Evolutionary conservation across 1,140 invertebrate species (phyloP).

Genomic region (Drosophila insularis): DNA sequence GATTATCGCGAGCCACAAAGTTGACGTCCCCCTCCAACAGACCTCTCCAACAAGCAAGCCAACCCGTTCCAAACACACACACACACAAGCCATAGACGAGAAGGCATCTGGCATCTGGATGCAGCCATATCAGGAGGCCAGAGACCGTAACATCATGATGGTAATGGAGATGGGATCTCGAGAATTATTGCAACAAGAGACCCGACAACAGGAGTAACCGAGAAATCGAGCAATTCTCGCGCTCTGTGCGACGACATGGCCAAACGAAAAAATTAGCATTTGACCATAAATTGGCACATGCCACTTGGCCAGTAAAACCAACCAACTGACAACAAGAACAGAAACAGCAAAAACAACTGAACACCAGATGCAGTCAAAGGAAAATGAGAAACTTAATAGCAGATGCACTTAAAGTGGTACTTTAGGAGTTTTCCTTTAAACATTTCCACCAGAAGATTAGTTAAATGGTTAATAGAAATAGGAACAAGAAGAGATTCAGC

Average conservation of each 20-base stretch:
- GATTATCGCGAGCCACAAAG: constrained; percentile 63
- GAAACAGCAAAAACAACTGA: background rate
- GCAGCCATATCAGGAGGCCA: constrained; percentile 31
- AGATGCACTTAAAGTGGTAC: constrained; percentile 3
- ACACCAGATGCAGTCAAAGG: constrained; percentile 38
- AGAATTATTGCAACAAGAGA: constrained; percentile 60
- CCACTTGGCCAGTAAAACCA: constrained; percentile 39
- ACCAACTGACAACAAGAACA: background rate
- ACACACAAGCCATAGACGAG: background rate
- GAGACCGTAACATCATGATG: constrained; percentile 2
- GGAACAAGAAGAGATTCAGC: too few species aligned
- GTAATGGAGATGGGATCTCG: constrained; percentile 11
- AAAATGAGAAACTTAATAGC: background rate
- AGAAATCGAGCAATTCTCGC: constrained; percentile 61
- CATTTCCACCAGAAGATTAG: too few species aligned
- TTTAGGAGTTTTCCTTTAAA: too few species aligned
- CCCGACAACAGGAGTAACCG: constrained; percentile 3
- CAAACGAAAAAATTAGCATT: constrained; percentile 61
- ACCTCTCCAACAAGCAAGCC: background rate
- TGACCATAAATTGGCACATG: constrained; percentile 67
- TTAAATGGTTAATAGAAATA: background rate
- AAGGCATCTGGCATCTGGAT: constrained; percentile 44
- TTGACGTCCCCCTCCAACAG: constrained; percentile 13
- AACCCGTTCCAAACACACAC: too few species aligned
- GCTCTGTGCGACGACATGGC: constrained; percentile 51